These are phyloP conservation scores for Peromyscus melanophrys DNA, from an alignment of 2,797 vertebrate species.

Conservation along the genomic window DNA sequence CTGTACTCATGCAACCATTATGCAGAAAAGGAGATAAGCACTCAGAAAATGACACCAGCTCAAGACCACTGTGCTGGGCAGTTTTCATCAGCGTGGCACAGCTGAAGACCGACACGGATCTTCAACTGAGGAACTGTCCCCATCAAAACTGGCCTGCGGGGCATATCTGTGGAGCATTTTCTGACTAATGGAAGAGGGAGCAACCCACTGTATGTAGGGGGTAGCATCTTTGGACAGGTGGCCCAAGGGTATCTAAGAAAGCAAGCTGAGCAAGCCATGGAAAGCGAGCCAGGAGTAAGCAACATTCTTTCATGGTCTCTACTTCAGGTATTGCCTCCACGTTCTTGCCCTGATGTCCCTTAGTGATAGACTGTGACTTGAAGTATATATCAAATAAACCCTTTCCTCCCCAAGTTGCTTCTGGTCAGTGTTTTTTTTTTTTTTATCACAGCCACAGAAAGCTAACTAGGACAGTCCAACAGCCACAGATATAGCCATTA, in stretches of 20 bases:
- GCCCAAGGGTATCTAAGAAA: too few relatives aligned
- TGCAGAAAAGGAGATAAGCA: slow-evolving; percentile 22
- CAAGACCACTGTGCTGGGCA: background rate
- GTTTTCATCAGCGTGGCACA: too few relatives aligned
- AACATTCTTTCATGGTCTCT: too few relatives aligned
- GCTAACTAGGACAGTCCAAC: background rate
- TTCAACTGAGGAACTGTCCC: background rate
- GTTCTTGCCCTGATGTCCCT: background rate
- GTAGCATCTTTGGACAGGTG: too few relatives aligned
- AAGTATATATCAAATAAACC: too few relatives aligned
- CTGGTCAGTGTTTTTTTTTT: background rate
- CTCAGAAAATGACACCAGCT: slow-evolving; percentile 48
- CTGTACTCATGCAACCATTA: slow-evolving; percentile 24
- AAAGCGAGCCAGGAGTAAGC: too few relatives aligned
- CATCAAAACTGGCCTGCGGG: too few relatives aligned
- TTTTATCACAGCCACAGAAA: background rate
- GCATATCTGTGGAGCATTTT: background rate
- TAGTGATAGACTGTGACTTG: background rate
- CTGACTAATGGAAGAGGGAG: background rate
- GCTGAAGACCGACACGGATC: background rate
- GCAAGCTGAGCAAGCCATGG: too few relatives aligned
- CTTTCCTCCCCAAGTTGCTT: background rate
- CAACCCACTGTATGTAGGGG: too few relatives aligned
- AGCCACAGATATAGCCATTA: background rate
- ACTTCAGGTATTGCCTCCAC: background rate